Evolutionary conservation across 2,888 invertebrate species (phyloP).

Genomic region (Minunthozetes semirufus): DNA sequence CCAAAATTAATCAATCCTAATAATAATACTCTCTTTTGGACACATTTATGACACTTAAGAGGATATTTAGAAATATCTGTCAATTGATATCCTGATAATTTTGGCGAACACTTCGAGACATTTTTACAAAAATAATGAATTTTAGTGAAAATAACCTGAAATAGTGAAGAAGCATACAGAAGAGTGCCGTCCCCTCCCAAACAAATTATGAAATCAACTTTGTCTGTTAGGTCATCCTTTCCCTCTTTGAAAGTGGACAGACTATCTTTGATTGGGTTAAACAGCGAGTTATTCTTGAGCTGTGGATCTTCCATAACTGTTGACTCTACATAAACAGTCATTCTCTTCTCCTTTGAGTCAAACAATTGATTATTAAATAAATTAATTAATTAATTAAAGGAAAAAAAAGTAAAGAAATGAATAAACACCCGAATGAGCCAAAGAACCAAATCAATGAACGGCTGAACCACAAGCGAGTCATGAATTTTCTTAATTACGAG

Average conservation of each 20-base stretch:
- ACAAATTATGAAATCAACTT: slow-evolving; percentile 94
- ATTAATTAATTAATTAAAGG: not conserved
- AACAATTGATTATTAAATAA: not conserved
- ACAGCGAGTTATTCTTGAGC: slow-evolving; percentile 66
- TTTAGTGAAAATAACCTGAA: slow-evolving; percentile 55
- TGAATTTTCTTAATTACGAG: slow-evolving; percentile 93
- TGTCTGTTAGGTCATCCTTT: slow-evolving; percentile 81
- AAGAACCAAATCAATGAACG: slow-evolving; percentile 83
- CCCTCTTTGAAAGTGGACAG: slow-evolving; percentile 75
- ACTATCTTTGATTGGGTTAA: slow-evolving; percentile 68
- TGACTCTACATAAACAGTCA: slow-evolving; percentile 91
- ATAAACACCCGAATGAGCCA: slow-evolving; percentile 78
- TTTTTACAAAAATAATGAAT: not conserved
- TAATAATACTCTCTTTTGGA: too few relatives aligned
- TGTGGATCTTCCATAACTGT: slow-evolving; percentile 78
- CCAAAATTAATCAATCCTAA: too few relatives aligned
- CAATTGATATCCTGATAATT: too few relatives aligned
- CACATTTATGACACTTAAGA: too few relatives aligned
- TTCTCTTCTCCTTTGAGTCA: slow-evolving; percentile 69
- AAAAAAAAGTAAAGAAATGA: not conserved
- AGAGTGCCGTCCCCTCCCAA: slow-evolving; percentile 95
- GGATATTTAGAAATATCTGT: too few relatives aligned
- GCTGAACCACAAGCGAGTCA: slow-evolving; percentile 77
- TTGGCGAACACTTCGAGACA: too few relatives aligned
- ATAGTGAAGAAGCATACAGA: slow-evolving; percentile 84